Conservation (phyloP, 2,113 vertebrate species). For the Callochromis pleurospilus region DNA sequence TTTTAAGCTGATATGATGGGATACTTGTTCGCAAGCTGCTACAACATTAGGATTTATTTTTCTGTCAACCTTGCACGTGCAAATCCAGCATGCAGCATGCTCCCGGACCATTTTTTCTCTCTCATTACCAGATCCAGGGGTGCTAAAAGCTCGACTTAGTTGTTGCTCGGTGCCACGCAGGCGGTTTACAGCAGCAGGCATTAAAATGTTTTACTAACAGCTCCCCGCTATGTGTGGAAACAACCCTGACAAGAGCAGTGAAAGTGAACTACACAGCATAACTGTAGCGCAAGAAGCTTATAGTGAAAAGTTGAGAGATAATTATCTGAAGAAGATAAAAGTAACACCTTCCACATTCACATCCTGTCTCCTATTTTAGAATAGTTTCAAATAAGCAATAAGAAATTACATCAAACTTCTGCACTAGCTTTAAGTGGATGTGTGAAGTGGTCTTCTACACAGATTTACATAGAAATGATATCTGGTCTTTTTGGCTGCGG, state of each 20-base stretch:
- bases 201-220: neutral
- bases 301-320: neutral
- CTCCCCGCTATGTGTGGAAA: neutral
- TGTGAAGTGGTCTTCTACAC: neutral
- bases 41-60: neutral
- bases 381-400: neutral
- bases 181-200: neutral
- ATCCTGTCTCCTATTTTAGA: neutral
- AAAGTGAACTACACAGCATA: neutral
- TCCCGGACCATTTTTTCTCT: neutral
- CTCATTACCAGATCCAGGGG: neutral
- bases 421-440: neutral
- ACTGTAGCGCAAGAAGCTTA: neutral
- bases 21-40: neutral
- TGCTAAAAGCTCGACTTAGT: neutral
- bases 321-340: neutral
- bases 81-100: neutral
- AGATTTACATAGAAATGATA: neutral
- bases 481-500: neutral
- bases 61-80: neutral
- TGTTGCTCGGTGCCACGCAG: neutral
- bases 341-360: neutral
- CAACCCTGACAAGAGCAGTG: neutral
- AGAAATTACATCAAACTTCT: neutral
- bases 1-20: neutral